Evolutionary conservation across 2,888 invertebrate species (phyloP).

Genomic region (Peribatodes rhomboidaria): DNA sequence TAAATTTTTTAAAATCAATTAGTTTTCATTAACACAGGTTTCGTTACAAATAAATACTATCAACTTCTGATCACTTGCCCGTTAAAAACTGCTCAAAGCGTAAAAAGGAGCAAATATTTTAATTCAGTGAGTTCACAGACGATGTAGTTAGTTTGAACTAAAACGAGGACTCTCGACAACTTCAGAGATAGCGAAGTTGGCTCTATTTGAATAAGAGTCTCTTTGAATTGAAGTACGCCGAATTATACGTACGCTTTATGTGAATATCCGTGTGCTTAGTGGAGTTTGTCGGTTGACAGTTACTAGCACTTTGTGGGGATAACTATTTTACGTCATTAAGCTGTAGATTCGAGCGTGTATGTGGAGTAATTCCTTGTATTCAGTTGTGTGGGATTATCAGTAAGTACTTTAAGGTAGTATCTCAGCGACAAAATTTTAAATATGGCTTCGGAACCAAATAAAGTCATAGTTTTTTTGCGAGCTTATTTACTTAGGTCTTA

Average conservation of each 20-base stretch:
- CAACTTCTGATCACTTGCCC: not conserved
- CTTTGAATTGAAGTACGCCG: constrained; percentile 42
- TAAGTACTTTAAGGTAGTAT: too few species aligned
- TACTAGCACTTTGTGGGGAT: constrained; percentile 5
- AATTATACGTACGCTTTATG: constrained; percentile 24
- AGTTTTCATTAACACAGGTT: too few species aligned
- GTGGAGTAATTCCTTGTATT: too few species aligned
- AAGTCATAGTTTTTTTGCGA: too few species aligned
- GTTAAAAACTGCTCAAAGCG: constrained; percentile 5
- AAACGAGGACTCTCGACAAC: constrained; percentile 26
- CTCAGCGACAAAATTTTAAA: too few species aligned
- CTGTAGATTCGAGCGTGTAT: too few species aligned
- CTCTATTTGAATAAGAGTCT: constrained; percentile 46
- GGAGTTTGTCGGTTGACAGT: constrained; percentile 9
- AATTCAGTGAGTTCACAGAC: constrained; percentile 8
- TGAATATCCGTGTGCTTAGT: constrained; percentile 22
- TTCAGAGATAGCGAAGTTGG: constrained; percentile 42
- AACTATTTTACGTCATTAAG: not conserved
- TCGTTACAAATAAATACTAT: too few species aligned
- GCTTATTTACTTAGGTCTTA: too few species aligned
- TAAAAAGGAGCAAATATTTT: constrained; percentile 15
- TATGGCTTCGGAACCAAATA: too few species aligned
- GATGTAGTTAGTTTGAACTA: constrained; percentile 16
- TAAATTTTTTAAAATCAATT: too few species aligned
- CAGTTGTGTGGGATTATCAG: too few species aligned